Percentiles rank a stretch among this genome's conserved stretches.
Conservation (phyloP, 2,888 invertebrate species). For the Tanytarsus gracilentus region DNA sequence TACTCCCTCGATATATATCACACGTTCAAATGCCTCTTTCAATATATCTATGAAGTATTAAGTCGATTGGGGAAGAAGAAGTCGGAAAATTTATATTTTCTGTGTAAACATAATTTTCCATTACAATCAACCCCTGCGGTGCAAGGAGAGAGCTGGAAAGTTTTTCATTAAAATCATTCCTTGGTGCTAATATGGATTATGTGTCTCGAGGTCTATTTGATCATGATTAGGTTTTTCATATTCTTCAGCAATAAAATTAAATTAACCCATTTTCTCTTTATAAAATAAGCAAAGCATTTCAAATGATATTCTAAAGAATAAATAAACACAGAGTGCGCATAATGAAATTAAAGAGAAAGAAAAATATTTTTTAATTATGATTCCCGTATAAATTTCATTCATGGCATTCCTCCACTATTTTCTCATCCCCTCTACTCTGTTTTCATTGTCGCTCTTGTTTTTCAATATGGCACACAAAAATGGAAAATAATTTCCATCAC, state of each 20-base stretch:
- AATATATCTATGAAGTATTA: not conserved
- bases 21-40: not conserved
- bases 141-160: conserved; percentile 3
- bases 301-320: not conserved
- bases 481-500: not conserved
- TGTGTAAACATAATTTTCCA: conserved; percentile 22
- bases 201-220: too few species aligned
- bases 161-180: too few species aligned
- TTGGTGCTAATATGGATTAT: conserved; percentile 1
- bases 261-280: not conserved
- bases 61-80: not conserved
- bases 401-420: not conserved
- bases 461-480: conserved; percentile 7
- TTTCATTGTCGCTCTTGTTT: not conserved
- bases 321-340: not conserved
- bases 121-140: conserved; percentile 12
- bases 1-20: not conserved
- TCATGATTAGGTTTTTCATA: not conserved
- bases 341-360: not conserved
- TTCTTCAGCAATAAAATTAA: not conserved
- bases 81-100: conserved; percentile 4
- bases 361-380: conserved; percentile 13
- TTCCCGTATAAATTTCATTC: not conserved
- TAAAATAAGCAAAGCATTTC: not conserved
- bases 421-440: not conserved